Base-by-base conservation (phyloP, 1,140 invertebrate species). In the Rhyacophila brunnea region DNA sequence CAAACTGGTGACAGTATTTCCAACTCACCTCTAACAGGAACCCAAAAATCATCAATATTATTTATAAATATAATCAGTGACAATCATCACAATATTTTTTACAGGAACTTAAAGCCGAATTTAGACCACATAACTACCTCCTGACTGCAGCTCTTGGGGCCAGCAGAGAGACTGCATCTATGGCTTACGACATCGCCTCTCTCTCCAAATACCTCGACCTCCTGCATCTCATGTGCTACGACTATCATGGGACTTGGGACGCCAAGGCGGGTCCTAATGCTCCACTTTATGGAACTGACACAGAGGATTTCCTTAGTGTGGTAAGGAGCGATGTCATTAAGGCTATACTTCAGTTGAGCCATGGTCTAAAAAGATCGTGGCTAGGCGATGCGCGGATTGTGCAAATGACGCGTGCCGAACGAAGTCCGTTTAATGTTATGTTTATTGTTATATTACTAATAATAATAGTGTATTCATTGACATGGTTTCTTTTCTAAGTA, bases 221-320 rank as follows among this genome's bases (percentile, higher is more conserved):
- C 38, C 83, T 96, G 17, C 91, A 94, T 66, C 81, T 95, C 60
- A 94, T 95, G 92, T 87, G 87, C 54, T 95, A 95, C 68, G 92
- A 96, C 75, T 94, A 92, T 73, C 91, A 94, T 66, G 91, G 92
- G 3, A 80, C 85, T 2, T 95, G 91, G 91, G 89, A 94, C 66
- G 77, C 75, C 0, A 79, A 77, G 43, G 86, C 91, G 0, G 87
- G 88, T 0, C 84, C 88, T 15, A 93, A 93, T 68, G 84, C 90
- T 0, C 87, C 85, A 0, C 58, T 89, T 48, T 70, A 70, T 60
- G 77, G 81, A 17, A 60, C 68, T 15, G 72, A 70, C 69, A 77
- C 83, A 18, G 64, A 68, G 6, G 75, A 77, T 59, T 64, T 68
- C 1, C 68, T 87, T 0, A 89, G 80, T 74, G 80, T 90, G 70